These are phyloP conservation scores for Oryctes rhinoceros DNA, from an alignment of 1,140 invertebrate genomes.

Conservation along the genomic window DNA sequence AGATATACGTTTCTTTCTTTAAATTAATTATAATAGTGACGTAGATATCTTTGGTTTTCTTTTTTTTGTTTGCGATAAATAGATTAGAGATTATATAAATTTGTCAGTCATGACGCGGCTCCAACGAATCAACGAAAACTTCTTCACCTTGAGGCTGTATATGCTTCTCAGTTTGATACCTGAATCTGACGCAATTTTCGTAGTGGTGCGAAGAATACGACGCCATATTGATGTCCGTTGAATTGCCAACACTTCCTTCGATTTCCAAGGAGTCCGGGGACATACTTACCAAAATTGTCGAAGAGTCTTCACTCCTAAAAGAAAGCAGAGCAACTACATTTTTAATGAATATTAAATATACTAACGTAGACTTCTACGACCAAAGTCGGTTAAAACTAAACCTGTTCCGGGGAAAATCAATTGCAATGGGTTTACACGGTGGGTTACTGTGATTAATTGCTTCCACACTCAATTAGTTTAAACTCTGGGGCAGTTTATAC, in stretches of 20 bases:
- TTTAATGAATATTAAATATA: not conserved
- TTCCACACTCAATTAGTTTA: no score
- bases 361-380: no score
- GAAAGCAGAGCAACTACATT: not conserved
- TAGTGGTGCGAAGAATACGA: slow-evolving; percentile 28
- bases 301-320: not conserved
- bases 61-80: not conserved
- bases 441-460: no score
- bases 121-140: slow-evolving; percentile 28
- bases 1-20: not conserved
- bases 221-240: not conserved
- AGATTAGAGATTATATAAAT: not conserved
- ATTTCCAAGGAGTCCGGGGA: slow-evolving; percentile 36
- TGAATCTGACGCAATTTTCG: not conserved
- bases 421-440: no score
- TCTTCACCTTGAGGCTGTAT: not conserved
- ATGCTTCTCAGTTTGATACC: not conserved
- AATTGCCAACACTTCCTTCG: not conserved
- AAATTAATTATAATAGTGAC: not conserved
- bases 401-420: not conserved
- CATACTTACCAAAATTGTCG: not conserved
- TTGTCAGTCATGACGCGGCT: not conserved
- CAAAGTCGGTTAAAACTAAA: no score
- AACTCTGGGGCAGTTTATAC: no score
- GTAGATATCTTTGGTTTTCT: slow-evolving; percentile 18